Base-by-base conservation (phyloP, 2,888 invertebrate species). In the Lypha dubia region DNA sequence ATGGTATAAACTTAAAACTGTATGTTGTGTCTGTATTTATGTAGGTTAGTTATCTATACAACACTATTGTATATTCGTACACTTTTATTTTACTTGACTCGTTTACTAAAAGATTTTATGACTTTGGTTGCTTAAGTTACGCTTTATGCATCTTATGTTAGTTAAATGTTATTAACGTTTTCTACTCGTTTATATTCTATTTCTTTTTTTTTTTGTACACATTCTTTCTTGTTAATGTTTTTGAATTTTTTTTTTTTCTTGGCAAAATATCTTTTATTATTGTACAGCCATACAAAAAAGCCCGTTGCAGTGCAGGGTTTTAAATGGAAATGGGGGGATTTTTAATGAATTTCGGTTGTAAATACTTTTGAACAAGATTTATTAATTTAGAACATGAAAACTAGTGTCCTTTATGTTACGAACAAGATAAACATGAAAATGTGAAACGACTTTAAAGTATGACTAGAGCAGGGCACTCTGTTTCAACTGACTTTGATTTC, bases 101-200 rank as follows among this genome's bases (percentile, higher is more conserved):
- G 56, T 81, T 70, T 38, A 62, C 44, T 46, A 73, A 41, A 8
- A 38, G 67, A 68, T 80, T 80, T 84, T 84, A 84, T 80, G 84
- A 84, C 58, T 84, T 76, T 73, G 76, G 84, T 80, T 60, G 84
- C 80, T 80, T 49, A 76, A 76, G 76, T 76, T 76, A 80, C 84
- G 76, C 84, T 84, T 84, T 84, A 80, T 84, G 84, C 67, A 67
- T 67, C 76, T 84, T 71, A 76, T 76, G 80, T 76, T 84, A 28
- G 49, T 32, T 46, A 67, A 76, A 71, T 58, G 75, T 71, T 75
- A 46, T 20, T 80, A 22, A 6, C 35, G 28, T 63, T 38, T 62
- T 68, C n/a, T 63, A n/a, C n/a, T n/a, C n/a, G n/a, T n/a, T n/a
- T n/a, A n/a, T 51, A 41, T 28, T 11, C 35, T 28, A 13, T 28